Base-by-base conservation (phyloP, 2,797 vertebrate genomes). In the Tapera naevia region DNA sequence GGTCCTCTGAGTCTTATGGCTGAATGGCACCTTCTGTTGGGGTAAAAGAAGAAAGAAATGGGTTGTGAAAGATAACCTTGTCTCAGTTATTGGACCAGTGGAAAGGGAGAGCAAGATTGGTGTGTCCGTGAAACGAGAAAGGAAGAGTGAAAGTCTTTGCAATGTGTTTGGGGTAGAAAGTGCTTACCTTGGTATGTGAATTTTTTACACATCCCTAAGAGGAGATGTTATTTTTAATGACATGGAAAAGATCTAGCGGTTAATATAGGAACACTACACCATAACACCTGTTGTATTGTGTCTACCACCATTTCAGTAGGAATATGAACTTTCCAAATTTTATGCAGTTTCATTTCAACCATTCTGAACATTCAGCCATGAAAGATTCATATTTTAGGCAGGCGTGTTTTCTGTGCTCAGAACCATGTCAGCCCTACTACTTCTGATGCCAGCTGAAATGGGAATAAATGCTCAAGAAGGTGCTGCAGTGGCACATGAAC, bases 271-370 rank as follows among this genome's bases (percentile, higher is more conserved):
- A 13, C 3, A 9, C 21, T 56, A 6, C 18, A 19, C 17, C 0
- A 0, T 54, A n/a, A 11, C 1, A 1, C 10, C 19, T 70, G 2
- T 18, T 35, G 11, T 45, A 33, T 8, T 43, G 11, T 62, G 41
- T 79, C 13, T 15, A n/a, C 30, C 17, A 61, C 17, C 18, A 18
- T 28, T 70, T 91, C 1, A 30, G 23, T 24, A 62, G 51, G 10
- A 82, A 28, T 30, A 48, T 0, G 10, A 17, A 21, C 56, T 51
- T 88, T 22, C 15, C 12, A 46, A 67, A 86, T 45, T 4, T 9
- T 37, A 1, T 5, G 19, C 10, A 0, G 80, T 91, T 78, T 86
- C 21, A 17, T 80, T 88, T 88, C 76, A 87, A 27, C 11, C 12
- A 6, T 14, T 37, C 60, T 30, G 19, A 88, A 50, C 1, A 2